Evolutionary conservation across 2,797 vertebrate genomes (phyloP).

Genomic region (Onychomys torridus): DNA sequence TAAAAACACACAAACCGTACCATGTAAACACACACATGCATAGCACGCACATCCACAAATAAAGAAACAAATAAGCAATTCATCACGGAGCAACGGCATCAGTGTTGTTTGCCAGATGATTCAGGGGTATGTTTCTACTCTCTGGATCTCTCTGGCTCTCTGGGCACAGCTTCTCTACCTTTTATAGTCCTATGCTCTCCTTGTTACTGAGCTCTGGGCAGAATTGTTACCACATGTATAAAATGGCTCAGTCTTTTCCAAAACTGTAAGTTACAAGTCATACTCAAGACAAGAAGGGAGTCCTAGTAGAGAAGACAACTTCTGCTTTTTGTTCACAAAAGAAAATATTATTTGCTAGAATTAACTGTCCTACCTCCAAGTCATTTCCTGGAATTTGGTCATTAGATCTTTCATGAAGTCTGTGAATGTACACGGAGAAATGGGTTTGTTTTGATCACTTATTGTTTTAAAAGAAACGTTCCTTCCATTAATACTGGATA

Average conservation of each 20-base stretch:
- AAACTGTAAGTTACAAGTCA: conserved; percentile 1
- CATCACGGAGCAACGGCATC: not conserved
- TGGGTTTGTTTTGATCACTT: not conserved
- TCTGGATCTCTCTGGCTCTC: not conserved
- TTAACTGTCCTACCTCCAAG: not conserved
- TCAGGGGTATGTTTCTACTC: not conserved
- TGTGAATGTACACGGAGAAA: not conserved
- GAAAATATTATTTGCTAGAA: conserved; percentile 32
- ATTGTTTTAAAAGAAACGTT: not conserved
- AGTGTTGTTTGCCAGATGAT: conserved; percentile 53
- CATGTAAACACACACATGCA: not conserved
- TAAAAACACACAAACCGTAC: too few relatives aligned
- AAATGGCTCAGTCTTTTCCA: not conserved
- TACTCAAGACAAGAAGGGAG: not conserved
- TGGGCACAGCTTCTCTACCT: not conserved
- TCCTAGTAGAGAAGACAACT: not conserved
- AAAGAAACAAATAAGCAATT: not conserved
- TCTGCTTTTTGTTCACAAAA: not conserved
- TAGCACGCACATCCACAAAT: not conserved
- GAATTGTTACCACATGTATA: not conserved
- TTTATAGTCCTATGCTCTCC: conserved; percentile 20
- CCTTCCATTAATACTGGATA: not conserved
- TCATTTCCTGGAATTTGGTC: not conserved
- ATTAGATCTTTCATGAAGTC: not conserved
- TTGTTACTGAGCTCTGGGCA: not conserved